Percentiles rank a stretch among this genome's conserved stretches.
phyloP scores from a whole-genome alignment of 2,113 vertebrate species.

The Triplophysa dalaica region DNA sequence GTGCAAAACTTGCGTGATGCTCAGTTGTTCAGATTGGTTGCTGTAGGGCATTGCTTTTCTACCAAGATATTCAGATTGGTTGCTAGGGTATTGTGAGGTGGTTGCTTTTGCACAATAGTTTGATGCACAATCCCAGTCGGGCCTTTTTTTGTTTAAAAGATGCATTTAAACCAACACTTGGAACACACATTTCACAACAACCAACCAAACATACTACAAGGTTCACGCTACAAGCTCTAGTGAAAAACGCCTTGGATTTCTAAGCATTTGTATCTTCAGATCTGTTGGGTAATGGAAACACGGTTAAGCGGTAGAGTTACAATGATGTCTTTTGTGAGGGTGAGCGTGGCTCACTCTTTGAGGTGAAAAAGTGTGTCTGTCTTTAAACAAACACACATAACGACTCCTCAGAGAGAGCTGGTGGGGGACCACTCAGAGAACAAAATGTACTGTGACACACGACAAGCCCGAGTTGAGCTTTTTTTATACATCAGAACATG shows the following conservation, averaged over 20 bases:
- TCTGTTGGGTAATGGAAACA: constrained; percentile 8
- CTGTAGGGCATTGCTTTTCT: too few relatives aligned
- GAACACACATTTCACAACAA: too few relatives aligned
- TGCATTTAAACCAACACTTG: too few relatives aligned
- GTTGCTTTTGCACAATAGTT: too few relatives aligned
- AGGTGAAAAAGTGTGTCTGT: neutral
- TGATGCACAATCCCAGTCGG: too few relatives aligned
- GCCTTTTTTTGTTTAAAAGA: too few relatives aligned
- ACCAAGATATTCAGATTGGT: too few relatives aligned
- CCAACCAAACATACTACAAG: neutral
- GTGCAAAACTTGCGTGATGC: too few relatives aligned
- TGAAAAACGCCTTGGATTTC: neutral
- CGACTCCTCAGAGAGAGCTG: neutral
- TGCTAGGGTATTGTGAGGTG: too few relatives aligned
- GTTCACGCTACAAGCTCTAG: neutral
- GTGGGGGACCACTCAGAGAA: constrained; percentile 9
- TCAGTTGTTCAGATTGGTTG: too few relatives aligned
- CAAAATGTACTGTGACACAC: constrained; percentile 18
- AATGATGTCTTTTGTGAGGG: neutral
- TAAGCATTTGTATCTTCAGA: neutral
- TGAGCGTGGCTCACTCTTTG: neutral
- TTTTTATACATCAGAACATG: constrained; percentile 24
- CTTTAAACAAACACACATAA: neutral
- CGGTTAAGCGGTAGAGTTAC: neutral
- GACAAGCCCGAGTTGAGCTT: constrained; percentile 22